Base-by-base conservation (phyloP, 2,888 invertebrate species). In the Nemoura dubitans region DNA sequence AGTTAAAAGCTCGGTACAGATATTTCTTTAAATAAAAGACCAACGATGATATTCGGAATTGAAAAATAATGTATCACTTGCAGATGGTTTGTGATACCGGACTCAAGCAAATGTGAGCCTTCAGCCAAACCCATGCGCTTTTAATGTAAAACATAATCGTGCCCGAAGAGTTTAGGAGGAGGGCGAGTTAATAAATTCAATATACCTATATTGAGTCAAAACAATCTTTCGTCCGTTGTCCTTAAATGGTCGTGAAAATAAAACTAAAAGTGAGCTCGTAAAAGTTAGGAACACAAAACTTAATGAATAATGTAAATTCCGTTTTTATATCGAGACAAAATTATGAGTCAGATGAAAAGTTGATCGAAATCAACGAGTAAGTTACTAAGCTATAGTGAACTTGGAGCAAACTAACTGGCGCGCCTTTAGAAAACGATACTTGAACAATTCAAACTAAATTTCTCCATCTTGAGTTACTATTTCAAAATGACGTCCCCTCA, bases 181-280 rank as follows among this genome's bases (percentile, higher is more conserved):
- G 59, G 21, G 59, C 59, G 21, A 59, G 59, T 59, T 59, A 59
- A 59, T 59, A 59, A 59, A 59, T 59, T 59, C 59, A 59, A 59
- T 59, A 59, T 21, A 59, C 59, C 59, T 59, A 42, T 42, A 83
- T 83, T 83, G 83, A 83, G 83, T 83, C 83, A 83, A 83, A 83
- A 83, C 83, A 83, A 83, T 83, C 83, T 83, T 42, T 83, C 83
- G 42, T 36, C 83, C 25, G 36, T 83, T 83, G 36, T 83, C 83
- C 36, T 25, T 83, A 83, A 83, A 83, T 42, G 83, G 83, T 26
- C 42, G 7, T 83, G 25, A 42, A 83, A 78, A 78, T 59, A 59
- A 59, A 59, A 59, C 3, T 59, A 59, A 59, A 59, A 59, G 14
- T 21, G 21, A 59, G 59, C 59, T 59, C 59, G 59, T 59, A 59